A percentile compares a stretch with the other conserved stretches of the same genome.
Conservation (phyloP, 2,888 invertebrate species). For the Pseudococcus jackbeardsleyi region DNA sequence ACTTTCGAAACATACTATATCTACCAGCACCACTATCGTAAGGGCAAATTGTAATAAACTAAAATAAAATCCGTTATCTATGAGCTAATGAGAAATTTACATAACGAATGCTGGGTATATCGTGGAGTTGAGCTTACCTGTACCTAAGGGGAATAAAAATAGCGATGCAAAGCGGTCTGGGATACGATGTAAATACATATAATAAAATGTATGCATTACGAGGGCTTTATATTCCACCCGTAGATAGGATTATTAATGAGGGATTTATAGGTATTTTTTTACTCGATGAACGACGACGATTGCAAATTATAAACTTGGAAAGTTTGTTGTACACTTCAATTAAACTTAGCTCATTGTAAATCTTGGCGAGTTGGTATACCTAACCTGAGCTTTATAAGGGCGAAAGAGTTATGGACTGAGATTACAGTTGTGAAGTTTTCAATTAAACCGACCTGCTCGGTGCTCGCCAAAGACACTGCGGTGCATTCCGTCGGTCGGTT, state of each 20-base stretch:
- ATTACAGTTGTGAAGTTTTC: slow-evolving; percentile 44
- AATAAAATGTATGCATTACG: not conserved
- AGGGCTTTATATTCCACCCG: not conserved
- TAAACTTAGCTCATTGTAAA: slow-evolving; percentile 41
- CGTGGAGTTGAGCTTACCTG: not conserved
- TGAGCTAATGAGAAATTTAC: slow-evolving; percentile 44
- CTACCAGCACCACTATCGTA: not conserved
- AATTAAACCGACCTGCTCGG: slow-evolving; percentile 8
- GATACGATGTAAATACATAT: not conserved
- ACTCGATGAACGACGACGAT: slow-evolving; percentile 26
- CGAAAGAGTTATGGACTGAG: slow-evolving; percentile 34
- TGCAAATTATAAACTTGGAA: slow-evolving; percentile 35
- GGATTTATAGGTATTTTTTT: slow-evolving; percentile 17
- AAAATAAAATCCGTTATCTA: slow-evolving; percentile 42
- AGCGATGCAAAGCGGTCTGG: not conserved
- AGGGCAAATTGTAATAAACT: slow-evolving; percentile 4
- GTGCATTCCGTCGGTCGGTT: not conserved
- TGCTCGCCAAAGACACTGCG: not conserved
- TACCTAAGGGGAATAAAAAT: not conserved
- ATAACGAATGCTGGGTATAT: not conserved
- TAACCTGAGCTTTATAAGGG: slow-evolving; percentile 34
- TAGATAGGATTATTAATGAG: slow-evolving; percentile 3
- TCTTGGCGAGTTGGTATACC: slow-evolving; percentile 32
- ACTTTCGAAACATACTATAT: not conserved
- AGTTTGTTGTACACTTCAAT: slow-evolving; percentile 33